These are phyloP conservation scores for Coluber constrictor DNA, from an alignment of 2,797 vertebrate genomes.

Conservation along the genomic window DNA sequence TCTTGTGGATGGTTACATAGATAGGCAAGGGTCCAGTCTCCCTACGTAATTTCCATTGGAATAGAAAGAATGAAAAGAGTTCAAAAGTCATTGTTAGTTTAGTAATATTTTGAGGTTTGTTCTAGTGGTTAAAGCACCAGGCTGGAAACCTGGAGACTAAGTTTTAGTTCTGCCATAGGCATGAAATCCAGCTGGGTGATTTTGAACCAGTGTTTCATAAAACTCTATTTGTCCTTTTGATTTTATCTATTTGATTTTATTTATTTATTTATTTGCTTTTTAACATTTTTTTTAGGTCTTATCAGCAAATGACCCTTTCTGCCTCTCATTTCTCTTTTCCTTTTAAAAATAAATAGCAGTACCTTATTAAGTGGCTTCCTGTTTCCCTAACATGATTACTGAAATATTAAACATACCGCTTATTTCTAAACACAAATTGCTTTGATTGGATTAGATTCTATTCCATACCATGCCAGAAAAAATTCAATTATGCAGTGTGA, in stretches of 20 bases:
- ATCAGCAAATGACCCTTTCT: neutral
- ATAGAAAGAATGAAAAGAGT: neutral
- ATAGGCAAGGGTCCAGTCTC: neutral
- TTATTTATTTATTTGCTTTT: neutral
- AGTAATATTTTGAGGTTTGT: neutral
- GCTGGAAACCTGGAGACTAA: too few species aligned
- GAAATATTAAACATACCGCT: too few species aligned
- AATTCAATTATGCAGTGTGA: too few species aligned
- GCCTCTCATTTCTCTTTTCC: neutral
- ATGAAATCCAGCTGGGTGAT: too few species aligned
- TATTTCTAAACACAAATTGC: too few species aligned
- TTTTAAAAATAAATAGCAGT: neutral
- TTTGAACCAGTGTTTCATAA: neutral
- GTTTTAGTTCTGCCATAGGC: too few species aligned
- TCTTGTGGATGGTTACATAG: neutral
- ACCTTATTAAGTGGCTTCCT: too few species aligned
- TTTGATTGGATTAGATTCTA: too few species aligned
- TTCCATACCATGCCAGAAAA: too few species aligned
- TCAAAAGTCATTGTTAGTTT: neutral
- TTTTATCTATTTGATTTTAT: neutral
- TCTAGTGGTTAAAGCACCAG: too few species aligned
- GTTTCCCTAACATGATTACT: too few species aligned
- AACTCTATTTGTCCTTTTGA: neutral
- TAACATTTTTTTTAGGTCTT: neutral
- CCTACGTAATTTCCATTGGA: neutral